A percentile compares a stretch with the other conserved stretches of the same genome.
phyloP scores from a whole-genome alignment of 2,888 invertebrate species.

The Drosophila sordidula region DNA sequence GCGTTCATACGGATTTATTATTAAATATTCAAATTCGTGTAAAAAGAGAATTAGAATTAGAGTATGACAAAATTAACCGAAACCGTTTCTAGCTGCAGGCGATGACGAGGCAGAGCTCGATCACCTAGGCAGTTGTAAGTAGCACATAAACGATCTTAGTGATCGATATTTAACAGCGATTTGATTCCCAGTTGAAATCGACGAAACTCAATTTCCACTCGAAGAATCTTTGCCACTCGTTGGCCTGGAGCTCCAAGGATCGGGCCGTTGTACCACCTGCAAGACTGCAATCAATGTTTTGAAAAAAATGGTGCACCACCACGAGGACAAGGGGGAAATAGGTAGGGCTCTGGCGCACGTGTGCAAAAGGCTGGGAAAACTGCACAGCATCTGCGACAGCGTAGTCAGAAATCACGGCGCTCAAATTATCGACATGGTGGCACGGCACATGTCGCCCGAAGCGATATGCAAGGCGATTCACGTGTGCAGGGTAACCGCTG shows the following conservation, averaged over 20 bases:
- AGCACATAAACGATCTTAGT: not conserved
- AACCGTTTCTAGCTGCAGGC: not conserved
- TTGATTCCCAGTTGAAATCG: not conserved
- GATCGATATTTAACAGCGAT: not conserved
- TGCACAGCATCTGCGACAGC: not conserved
- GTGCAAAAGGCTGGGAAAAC: not conserved
- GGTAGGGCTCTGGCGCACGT: not conserved
- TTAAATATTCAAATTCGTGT: too few species aligned
- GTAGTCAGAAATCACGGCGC: not conserved
- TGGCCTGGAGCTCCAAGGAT: not conserved
- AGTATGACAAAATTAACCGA: not conserved
- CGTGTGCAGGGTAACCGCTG: not conserved
- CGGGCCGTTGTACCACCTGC: not conserved
- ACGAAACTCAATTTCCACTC: not conserved
- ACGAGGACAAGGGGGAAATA: not conserved
- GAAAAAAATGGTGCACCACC: not conserved
- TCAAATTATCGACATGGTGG: constrained; percentile 2
- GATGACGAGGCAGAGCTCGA: not conserved
- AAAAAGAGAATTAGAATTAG: too few species aligned
- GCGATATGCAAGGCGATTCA: constrained; percentile 8
- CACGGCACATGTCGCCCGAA: not conserved
- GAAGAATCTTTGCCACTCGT: not conserved
- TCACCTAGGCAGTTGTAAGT: not conserved
- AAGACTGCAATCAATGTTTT: not conserved
- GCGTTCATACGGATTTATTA: too few species aligned